phyloP scores from a whole-genome alignment of 2,113 vertebrate genomes.

The Corythaixoides concolor region DNA sequence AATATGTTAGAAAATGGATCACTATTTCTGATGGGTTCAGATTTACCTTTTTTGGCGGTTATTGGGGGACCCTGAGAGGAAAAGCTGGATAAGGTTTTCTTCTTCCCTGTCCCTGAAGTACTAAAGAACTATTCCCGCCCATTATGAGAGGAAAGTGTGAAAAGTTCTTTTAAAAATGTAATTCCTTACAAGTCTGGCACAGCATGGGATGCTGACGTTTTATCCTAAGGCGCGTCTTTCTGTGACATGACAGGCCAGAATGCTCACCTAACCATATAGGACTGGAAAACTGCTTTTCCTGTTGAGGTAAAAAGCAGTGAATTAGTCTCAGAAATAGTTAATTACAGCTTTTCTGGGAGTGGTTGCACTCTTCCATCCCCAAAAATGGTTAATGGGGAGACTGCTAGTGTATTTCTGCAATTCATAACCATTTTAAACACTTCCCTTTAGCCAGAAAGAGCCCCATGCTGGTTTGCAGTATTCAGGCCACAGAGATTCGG shows the following conservation, averaged over 20 bases:
- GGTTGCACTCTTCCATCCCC: neutral
- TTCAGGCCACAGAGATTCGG: fast-evolving
- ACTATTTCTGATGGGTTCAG: neutral
- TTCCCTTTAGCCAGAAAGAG: neutral
- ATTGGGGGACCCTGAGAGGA: fast-evolving
- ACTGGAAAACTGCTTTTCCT: neutral
- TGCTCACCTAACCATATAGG: neutral
- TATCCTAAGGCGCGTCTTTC: neutral
- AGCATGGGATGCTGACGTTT: neutral
- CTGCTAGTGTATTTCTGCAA: neutral
- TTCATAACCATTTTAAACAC: neutral
- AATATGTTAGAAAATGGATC: neutral
- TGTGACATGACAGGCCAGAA: neutral
- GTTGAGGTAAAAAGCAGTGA: neutral
- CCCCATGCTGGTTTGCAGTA: neutral
- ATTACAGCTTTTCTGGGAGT: neutral
- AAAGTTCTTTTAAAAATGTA: neutral
- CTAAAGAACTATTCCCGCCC: neutral
- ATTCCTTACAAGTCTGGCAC: neutral
- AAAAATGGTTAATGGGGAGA: neutral
- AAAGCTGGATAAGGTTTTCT: neutral
- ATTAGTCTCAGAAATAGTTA: neutral
- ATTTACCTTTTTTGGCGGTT: neutral
- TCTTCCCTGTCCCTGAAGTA: neutral
- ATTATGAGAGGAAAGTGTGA: neutral